Evolutionary conservation across 2,888 invertebrate genomes (phyloP).

Genomic region (Zootermopsis nevadensis): DNA sequence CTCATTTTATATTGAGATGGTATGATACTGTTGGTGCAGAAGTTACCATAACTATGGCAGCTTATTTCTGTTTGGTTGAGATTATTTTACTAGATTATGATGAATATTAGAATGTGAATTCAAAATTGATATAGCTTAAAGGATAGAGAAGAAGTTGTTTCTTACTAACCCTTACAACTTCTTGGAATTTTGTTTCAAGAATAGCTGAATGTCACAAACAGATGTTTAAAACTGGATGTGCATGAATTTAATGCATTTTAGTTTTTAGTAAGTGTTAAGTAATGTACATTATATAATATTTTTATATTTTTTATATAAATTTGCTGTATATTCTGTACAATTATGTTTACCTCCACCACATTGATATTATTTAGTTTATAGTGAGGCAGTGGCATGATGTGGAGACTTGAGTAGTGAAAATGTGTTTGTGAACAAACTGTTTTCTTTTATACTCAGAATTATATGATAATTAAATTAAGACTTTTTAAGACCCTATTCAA

Average conservation of each 20-base stretch:
- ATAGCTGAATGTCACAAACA: not conserved
- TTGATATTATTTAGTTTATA: constrained; percentile 9
- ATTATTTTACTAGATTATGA: not conserved
- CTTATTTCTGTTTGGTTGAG: not conserved
- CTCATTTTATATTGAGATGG: not conserved
- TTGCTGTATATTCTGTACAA: constrained; percentile 7
- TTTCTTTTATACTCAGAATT: not conserved
- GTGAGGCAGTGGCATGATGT: not conserved
- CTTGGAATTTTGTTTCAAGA: not conserved
- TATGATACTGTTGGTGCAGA: not conserved
- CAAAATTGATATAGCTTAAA: not conserved
- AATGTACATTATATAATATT: constrained; percentile 4
- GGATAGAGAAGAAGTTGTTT: not conserved
- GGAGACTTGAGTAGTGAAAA: not conserved
- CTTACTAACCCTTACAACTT: not conserved
- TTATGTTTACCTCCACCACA: not conserved
- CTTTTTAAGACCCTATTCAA: not conserved
- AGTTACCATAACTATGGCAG: not conserved
- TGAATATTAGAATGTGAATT: not conserved
- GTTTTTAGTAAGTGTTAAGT: not conserved
- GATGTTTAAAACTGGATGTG: not conserved
- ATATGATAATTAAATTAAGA: not conserved
- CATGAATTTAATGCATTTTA: not conserved
- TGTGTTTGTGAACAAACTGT: not conserved
- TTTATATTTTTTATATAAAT: constrained; percentile 1